Evolutionary conservation across 2,888 invertebrate genomes (phyloP).

Genomic region (Orchesella flavescens): DNA sequence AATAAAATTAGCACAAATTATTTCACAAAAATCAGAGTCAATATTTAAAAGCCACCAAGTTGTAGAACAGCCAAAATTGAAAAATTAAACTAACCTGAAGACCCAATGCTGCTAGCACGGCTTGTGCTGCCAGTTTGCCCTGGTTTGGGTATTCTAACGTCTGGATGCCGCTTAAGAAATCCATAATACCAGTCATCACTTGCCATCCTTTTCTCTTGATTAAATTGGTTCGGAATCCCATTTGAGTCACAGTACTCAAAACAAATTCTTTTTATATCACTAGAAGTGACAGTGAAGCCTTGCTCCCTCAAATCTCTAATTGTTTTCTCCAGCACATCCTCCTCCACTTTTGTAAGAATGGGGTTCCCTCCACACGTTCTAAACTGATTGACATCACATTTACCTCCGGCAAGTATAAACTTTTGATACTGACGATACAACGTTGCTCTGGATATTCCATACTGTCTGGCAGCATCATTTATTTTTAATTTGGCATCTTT

Average conservation of each 20-base stretch:
- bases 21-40: not conserved
- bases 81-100: not conserved
- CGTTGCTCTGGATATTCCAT: constrained; percentile 71
- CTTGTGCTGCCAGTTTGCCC: not conserved
- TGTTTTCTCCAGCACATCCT: constrained; percentile 71
- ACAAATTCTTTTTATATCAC: constrained; percentile 71
- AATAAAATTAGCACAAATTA: not conserved
- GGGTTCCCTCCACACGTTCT: constrained; percentile 71
- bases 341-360: constrained; percentile 71
- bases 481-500: constrained; percentile 70
- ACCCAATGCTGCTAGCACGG: not conserved
- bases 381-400: constrained; percentile 69
- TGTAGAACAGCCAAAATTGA: too few species aligned
- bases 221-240: constrained; percentile 71
- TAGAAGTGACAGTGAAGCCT: constrained; percentile 69
- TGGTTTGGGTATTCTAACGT: constrained; percentile 44
- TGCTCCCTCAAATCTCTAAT: constrained; percentile 70
- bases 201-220: constrained; percentile 71
- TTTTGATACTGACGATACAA: constrained; percentile 71
- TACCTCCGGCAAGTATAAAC: constrained; percentile 68
- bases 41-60: too few species aligned
- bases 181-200: constrained; percentile 72
- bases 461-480: constrained; percentile 69
- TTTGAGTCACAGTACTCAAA: constrained; percentile 72
- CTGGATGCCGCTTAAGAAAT: constrained; percentile 58